Evolutionary conservation across 1,140 invertebrate species (phyloP).

Genomic region (Leptinotarsa undecemlineata): DNA sequence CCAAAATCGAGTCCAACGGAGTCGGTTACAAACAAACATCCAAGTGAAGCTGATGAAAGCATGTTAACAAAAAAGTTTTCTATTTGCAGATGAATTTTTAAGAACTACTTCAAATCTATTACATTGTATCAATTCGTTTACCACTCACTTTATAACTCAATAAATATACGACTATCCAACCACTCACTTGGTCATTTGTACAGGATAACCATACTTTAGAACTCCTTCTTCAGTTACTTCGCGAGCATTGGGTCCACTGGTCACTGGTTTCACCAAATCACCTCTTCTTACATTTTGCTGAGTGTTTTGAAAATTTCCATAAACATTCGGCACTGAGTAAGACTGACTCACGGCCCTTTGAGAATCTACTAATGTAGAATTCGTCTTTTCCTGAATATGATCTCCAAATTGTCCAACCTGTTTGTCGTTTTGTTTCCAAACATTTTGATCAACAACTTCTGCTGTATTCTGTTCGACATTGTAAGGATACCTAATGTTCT

Average conservation of each 20-base stretch:
- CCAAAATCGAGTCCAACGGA: no score
- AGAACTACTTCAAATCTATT: no score
- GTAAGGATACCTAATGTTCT: neutral
- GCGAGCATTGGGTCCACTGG: neutral
- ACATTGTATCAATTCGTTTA: no score
- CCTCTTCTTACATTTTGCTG: neutral
- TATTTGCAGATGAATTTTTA: no score
- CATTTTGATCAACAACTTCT: neutral
- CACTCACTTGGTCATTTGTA: constrained; percentile 2
- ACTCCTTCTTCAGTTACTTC: neutral
- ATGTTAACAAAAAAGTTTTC: no score
- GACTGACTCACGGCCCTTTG: neutral
- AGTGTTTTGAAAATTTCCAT: neutral
- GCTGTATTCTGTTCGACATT: no score
- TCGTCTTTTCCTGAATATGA: neutral
- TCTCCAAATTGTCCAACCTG: neutral
- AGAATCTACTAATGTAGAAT: neutral
- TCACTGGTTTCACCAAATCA: neutral
- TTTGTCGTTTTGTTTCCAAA: neutral
- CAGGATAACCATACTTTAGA: neutral
- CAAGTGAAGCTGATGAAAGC: no score
- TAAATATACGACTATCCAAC: no score
- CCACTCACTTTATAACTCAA: no score
- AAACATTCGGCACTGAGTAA: neutral
- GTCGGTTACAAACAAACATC: no score